Percentiles rank a stretch among this genome's conserved stretches.
Conservation (phyloP, 2,113 vertebrate species). For the Ardeotis arabs region DNA sequence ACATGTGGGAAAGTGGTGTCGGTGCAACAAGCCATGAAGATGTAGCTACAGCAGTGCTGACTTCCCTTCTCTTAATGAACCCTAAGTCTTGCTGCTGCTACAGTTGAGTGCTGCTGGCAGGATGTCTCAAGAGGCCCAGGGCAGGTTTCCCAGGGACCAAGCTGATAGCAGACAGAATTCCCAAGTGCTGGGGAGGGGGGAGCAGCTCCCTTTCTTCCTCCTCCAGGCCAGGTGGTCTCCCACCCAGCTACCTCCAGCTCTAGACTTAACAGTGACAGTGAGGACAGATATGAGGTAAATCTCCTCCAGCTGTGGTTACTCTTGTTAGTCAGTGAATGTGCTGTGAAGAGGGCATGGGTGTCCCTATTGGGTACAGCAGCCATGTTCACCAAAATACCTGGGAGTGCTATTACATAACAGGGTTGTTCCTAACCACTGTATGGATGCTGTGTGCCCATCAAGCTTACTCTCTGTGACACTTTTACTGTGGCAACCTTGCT, state of each 20-base stretch:
- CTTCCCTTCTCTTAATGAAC: not conserved
- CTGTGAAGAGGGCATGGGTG: rapidly evolving
- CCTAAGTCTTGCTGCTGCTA: not conserved
- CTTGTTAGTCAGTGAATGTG: not conserved
- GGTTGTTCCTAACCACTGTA: not conserved
- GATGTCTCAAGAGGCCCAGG: not conserved
- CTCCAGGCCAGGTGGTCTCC: not conserved
- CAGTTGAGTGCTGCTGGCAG: not conserved
- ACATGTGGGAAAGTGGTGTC: rapidly evolving
- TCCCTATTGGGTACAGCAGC: rapidly evolving
- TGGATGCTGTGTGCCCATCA: rapidly evolving
- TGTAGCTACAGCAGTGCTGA: not conserved
- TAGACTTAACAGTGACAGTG: not conserved
- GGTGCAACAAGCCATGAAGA: not conserved
- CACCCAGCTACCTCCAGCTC: not conserved
- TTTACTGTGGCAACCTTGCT: not conserved
- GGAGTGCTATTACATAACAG: rapidly evolving
- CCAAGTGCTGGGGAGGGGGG: rapidly evolving
- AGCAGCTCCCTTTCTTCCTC: not conserved
- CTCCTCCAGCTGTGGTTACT: not conserved
- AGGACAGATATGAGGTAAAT: not conserved
- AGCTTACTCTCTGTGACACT: rapidly evolving
- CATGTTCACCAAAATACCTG: rapidly evolving
- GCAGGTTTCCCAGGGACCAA: not conserved
- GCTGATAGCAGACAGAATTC: not conserved